Evolutionary conservation across 2,888 invertebrate species (phyloP).

Genomic region (Pachydiplax longipennis): DNA sequence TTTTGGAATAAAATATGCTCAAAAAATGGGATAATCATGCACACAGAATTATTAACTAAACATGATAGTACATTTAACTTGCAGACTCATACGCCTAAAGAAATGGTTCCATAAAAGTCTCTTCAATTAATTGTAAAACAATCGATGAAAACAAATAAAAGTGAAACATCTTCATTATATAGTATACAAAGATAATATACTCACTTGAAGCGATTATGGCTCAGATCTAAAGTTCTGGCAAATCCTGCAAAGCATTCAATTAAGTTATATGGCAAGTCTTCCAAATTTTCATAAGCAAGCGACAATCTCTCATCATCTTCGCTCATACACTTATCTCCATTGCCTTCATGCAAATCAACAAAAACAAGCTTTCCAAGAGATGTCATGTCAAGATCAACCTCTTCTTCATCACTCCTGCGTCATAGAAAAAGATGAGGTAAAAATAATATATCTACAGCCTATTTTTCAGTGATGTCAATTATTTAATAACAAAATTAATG

Average conservation of each 20-base stretch:
- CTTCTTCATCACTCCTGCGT: constrained; percentile 50
- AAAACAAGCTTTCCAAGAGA: constrained; percentile 58
- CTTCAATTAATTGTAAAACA: no score
- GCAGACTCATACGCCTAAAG: no score
- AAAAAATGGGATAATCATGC: no score
- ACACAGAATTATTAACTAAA: no score
- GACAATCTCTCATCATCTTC: constrained; percentile 67
- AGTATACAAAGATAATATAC: constrained; percentile 52
- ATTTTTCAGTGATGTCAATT: no score
- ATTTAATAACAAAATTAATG: no score
- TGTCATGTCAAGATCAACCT: constrained; percentile 57
- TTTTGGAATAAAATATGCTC: no score
- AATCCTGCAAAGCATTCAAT: constrained; percentile 69
- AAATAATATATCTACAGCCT: background rate
- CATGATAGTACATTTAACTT: no score
- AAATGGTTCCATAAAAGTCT: no score
- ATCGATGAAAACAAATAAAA: no score
- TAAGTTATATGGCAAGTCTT: constrained; percentile 70
- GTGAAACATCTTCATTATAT: no score
- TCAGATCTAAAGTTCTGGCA: constrained; percentile 73
- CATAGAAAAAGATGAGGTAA: background rate
- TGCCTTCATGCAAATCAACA: constrained; percentile 54
- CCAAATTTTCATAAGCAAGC: constrained; percentile 73
- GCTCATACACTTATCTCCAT: constrained; percentile 2
- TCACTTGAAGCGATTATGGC: constrained; percentile 76